phyloP scores from a whole-genome alignment of 1,140 invertebrate species.

The Matsumurasca onukii region DNA sequence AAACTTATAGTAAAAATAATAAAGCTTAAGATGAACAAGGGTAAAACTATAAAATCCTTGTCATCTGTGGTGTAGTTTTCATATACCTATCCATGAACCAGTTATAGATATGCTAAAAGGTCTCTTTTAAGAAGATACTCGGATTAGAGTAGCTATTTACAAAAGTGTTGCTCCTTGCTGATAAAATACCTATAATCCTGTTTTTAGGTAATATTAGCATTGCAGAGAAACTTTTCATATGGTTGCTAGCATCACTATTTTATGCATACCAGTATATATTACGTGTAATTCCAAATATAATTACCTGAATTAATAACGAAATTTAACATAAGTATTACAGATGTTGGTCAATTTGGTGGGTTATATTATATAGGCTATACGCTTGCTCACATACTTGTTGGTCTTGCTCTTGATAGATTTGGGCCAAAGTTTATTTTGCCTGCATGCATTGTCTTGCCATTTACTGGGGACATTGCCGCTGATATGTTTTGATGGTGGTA shows the following conservation, averaged over 20 bases:
- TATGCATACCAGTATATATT: constrained; percentile 6
- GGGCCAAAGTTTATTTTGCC: constrained; percentile 5
- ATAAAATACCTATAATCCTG: not conserved
- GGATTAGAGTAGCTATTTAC: constrained; percentile 2
- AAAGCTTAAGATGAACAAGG: constrained; percentile 6
- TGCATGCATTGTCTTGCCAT: constrained; percentile 1
- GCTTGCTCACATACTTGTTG: constrained; percentile 5
- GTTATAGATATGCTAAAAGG: constrained; percentile 6
- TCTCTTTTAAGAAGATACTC: constrained; percentile 2
- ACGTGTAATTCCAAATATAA: constrained; percentile 6
- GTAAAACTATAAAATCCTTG: constrained; percentile 6
- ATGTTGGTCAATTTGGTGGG: constrained; percentile 5
- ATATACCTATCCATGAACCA: constrained; percentile 6
- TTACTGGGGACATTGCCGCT: constrained; percentile 4
- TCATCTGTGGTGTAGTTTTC: constrained; percentile 5
- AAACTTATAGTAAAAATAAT: constrained; percentile 1
- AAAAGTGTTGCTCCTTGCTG: constrained; percentile 5
- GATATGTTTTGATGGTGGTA: constrained; percentile 6
- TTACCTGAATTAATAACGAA: constrained; percentile 6
- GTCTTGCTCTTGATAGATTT: constrained; percentile 5
- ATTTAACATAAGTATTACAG: constrained; percentile 6
- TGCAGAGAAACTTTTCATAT: constrained; percentile 6
- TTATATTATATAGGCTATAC: constrained; percentile 6
- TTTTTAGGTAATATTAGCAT: constrained; percentile 3
- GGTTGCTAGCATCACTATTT: constrained; percentile 5